Percentiles rank a stretch among this genome's conserved stretches.
phyloP scores from a whole-genome alignment of 2,888 invertebrate genomes.

The Spatulosminthurus flaviceps region DNA sequence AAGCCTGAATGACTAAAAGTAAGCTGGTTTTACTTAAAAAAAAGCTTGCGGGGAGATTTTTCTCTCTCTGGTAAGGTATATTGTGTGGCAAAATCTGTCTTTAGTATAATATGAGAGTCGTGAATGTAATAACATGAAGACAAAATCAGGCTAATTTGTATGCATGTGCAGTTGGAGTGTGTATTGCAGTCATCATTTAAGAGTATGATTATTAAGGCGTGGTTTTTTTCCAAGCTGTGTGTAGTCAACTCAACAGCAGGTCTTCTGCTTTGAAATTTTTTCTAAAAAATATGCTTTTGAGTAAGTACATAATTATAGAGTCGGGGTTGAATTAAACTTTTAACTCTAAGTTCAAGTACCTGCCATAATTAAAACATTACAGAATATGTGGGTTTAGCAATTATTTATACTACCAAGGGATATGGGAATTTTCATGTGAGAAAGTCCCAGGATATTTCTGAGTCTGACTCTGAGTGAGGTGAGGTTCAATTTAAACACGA shows the following conservation, averaged over 20 bases:
- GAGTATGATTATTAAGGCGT: neutral
- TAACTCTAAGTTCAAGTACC: neutral
- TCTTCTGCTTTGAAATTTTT: neutral
- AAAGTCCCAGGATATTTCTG: neutral
- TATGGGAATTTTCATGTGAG: conserved; percentile 11
- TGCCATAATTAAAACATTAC: conserved; percentile 1
- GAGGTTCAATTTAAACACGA: neutral
- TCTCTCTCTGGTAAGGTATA: no score
- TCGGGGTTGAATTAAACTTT: neutral
- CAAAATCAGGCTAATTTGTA: conserved; percentile 7
- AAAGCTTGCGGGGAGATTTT: no score
- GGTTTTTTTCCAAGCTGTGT: neutral
- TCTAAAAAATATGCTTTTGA: neutral
- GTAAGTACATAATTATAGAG: neutral
- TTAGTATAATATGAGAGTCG: no score
- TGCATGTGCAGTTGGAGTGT: conserved; percentile 1
- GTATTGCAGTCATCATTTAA: no score
- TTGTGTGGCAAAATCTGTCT: no score
- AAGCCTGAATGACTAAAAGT: no score
- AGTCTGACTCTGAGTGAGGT: neutral
- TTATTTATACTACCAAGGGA: neutral
- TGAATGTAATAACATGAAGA: no score
- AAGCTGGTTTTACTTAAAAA: no score
- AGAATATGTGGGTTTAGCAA: neutral
- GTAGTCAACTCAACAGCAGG: neutral